Conservation (phyloP, 2,797 vertebrate genomes). For the Coendou prehensilis region DNA sequence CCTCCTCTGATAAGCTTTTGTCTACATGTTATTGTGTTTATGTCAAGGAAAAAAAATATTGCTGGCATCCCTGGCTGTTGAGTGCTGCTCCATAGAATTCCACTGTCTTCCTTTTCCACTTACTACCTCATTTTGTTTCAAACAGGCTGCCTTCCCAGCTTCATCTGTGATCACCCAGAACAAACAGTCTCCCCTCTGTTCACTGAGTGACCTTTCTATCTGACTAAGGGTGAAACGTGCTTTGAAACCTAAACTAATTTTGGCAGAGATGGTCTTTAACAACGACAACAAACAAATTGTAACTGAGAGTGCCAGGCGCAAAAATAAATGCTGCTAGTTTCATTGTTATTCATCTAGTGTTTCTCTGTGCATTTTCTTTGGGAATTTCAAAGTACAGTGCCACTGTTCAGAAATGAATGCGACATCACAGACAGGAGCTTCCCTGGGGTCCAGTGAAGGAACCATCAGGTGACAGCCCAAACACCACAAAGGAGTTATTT, state of each 20-base stretch:
- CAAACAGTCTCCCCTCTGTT: slow-evolving; percentile 59
- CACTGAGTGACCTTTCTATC: slow-evolving; percentile 64
- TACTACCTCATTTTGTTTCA: neutral
- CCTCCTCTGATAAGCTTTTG: slow-evolving; percentile 64
- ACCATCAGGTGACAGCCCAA: slow-evolving; percentile 4
- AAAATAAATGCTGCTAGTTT: slow-evolving; percentile 64
- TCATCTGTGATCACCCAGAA: slow-evolving; percentile 56
- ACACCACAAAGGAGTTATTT: slow-evolving; percentile 56
- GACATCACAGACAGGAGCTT: slow-evolving; percentile 62
- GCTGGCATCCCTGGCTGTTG: slow-evolving; percentile 42
- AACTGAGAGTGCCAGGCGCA: slow-evolving; percentile 30
- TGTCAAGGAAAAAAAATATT: slow-evolving; percentile 42
- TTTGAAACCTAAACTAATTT: slow-evolving; percentile 75
- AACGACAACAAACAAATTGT: neutral
- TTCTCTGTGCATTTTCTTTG: slow-evolving; percentile 72
- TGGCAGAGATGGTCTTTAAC: slow-evolving; percentile 74
- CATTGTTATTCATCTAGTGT: slow-evolving; percentile 73
- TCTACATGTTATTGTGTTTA: neutral
- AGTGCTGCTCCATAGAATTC: slow-evolving; percentile 30
- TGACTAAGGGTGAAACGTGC: slow-evolving; percentile 73
- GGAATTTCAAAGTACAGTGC: slow-evolving; percentile 72
- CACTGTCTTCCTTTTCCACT: slow-evolving; percentile 41
- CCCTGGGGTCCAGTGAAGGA: slow-evolving; percentile 42
- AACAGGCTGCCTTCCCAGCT: slow-evolving; percentile 28
- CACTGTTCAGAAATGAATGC: slow-evolving; percentile 73